Percentiles rank a stretch among this genome's conserved stretches.
These are phyloP conservation scores for Ecliptopera silaceata DNA, from an alignment of 2,888 invertebrate species.

Conservation along the genomic window DNA sequence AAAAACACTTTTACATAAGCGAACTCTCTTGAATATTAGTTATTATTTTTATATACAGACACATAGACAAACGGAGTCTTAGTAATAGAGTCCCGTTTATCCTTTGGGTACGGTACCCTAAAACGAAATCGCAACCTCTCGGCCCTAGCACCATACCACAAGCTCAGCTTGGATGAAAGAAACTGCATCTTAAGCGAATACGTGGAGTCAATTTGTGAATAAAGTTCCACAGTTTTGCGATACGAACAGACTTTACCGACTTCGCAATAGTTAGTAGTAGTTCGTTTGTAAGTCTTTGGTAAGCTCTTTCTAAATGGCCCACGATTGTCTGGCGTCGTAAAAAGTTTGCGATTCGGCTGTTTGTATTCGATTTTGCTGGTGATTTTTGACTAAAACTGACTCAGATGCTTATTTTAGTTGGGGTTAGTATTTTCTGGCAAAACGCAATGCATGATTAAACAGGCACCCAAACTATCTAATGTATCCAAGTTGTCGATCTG, in stretches of 20 bases:
- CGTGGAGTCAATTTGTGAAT: constrained; percentile 82
- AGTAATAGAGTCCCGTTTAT: no score
- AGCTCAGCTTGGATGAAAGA: constrained; percentile 73
- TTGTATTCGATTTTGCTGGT: constrained; percentile 36
- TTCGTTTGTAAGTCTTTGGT: constrained; percentile 52
- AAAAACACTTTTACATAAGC: no score
- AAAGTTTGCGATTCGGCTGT: constrained; percentile 43
- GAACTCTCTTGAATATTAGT: no score
- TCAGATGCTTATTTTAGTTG: not conserved
- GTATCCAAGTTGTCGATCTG: no score
- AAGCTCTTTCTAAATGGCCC: constrained; percentile 45
- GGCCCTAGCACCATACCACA: constrained; percentile 39
- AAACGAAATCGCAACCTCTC: constrained; percentile 38
- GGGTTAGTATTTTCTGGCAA: no score
- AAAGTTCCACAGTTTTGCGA: constrained; percentile 73
- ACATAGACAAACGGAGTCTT: no score
- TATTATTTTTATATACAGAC: no score
- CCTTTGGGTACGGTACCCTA: no score
- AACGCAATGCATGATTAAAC: no score
- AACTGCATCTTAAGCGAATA: constrained; percentile 81
- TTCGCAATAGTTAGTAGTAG: constrained; percentile 56
- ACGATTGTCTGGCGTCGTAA: constrained; percentile 40
- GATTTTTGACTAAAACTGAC: not conserved
- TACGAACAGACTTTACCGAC: constrained; percentile 56
- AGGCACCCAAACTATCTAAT: no score